Base-by-base conservation (phyloP, 1,140 invertebrate species). In the Drosophila elegans region DNA sequence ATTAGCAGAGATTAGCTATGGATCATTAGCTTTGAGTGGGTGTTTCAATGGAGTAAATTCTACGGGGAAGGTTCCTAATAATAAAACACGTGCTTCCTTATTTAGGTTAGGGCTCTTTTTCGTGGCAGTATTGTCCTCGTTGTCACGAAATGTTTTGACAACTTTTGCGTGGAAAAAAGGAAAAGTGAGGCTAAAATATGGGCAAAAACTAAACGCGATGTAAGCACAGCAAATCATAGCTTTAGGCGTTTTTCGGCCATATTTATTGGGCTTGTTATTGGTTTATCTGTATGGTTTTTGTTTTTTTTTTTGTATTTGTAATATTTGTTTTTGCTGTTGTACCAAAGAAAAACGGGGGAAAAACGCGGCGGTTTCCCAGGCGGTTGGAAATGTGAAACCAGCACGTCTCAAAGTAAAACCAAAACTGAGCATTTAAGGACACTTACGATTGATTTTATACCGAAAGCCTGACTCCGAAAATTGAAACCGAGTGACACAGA, bases 381-480 rank as follows among this genome's bases (percentile, higher is more conserved):
- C 54, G 55, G 63, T 44, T 54, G 42, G 63, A 68, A 61, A 55
- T 63, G 52, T 63, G 69, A 57, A 68, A 84, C 85, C 80, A 84
- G 72, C 84, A 66, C 56, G 80, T 52, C 72, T 76, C 66, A 72
- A 81, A 73, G 88, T 73, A 73, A 81, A 91, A 89, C 68, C 81
- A 91, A 84, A 81, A 92, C 86, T 90, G 72, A 91, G 81, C 89
- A 84, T 81, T 91, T 84, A 91, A 91, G 86, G 83, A 81, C 82
- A 82, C 84, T 92, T 84, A 83, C 83, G 78, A 91, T 90, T 91
- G 86, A 91, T 91, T 90, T 91, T 92, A 91, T 92, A 88, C 78
- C 78, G 84, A 88, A 88, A 55, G 56, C 51, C 60, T 49, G 61
- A 72, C 32, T 57, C 72, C 62, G 68, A 77, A 69, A 77, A 39